Evolutionary conservation across 2,113 vertebrate species (phyloP).

Genomic region (Misgurnus anguillicaudatus): DNA sequence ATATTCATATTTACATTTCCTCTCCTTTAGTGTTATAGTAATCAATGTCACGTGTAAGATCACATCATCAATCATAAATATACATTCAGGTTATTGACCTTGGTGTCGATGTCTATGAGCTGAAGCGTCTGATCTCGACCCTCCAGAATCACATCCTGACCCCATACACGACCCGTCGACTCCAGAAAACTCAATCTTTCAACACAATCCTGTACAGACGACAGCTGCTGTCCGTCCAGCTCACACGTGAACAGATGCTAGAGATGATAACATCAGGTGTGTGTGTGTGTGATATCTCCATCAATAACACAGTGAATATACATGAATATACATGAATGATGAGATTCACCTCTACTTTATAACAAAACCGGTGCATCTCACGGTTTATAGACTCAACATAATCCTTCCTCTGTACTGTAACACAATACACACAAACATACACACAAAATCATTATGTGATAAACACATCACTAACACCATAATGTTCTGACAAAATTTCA

Average conservation of each 20-base stretch:
- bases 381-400: conserved; percentile 74
- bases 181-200: conserved; percentile 76
- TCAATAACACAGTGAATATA: too few relatives aligned
- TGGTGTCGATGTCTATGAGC: conserved; percentile 83
- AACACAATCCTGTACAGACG: conserved; percentile 72
- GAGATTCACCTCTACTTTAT: conserved; percentile 84
- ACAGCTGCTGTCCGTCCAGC: conserved; percentile 74
- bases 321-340: neutral
- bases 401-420: conserved; percentile 82
- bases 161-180: conserved; percentile 82
- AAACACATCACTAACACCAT: neutral
- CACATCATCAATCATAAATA: too few relatives aligned
- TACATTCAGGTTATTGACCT: conserved; percentile 68
- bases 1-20: too few relatives aligned
- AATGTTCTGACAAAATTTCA: too few relatives aligned
- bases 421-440: conserved; percentile 22
- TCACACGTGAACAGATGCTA: conserved; percentile 86
- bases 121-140: conserved; percentile 71
- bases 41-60: too few relatives aligned
- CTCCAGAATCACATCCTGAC: conserved; percentile 84
- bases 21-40: too few relatives aligned
- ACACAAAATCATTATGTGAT: neutral
- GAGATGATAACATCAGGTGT: neutral
- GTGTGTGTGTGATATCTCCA: too few relatives aligned
- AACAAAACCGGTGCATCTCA: conserved; percentile 70